Evolutionary conservation across 2,113 vertebrate species (phyloP).

Genomic region (Eurypyga helias): DNA sequence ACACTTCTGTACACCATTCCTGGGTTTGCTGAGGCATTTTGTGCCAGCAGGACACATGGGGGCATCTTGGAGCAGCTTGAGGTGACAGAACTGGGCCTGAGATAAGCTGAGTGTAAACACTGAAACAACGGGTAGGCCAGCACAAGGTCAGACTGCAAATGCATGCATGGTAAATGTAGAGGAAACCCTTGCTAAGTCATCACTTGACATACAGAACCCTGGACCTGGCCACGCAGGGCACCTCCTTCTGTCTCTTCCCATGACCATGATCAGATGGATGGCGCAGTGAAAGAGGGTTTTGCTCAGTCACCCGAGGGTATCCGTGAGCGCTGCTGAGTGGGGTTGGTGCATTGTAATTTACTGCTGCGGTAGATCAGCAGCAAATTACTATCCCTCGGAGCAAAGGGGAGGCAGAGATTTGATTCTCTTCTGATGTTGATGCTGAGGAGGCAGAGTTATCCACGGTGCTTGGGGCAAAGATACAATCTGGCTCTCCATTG

Average conservation of each 20-base stretch:
- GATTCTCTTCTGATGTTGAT: neutral
- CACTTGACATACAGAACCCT: neutral
- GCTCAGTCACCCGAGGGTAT: neutral
- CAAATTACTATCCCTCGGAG: conserved; percentile 10
- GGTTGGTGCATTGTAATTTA: neutral
- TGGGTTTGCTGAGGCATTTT: neutral
- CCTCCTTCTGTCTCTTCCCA: neutral
- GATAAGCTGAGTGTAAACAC: neutral
- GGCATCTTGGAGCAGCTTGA: neutral
- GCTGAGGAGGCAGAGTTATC: conserved; percentile 5
- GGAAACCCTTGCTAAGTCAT: neutral
- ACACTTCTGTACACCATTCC: accelerated
- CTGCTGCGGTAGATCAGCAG: neutral
- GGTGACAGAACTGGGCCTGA: neutral
- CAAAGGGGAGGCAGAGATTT: neutral
- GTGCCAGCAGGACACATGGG: neutral
- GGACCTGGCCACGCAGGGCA: neutral
- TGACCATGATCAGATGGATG: neutral
- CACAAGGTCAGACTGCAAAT: neutral
- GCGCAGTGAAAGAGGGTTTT: neutral
- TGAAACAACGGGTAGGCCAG: neutral
- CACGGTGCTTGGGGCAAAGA: conserved; percentile 18
- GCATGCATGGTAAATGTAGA: neutral
- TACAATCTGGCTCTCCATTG: conserved; percentile 29
- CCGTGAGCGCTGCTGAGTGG: neutral